Base-by-base conservation (phyloP, 1,140 invertebrate species). In the Drosophila kepulauana region DNA sequence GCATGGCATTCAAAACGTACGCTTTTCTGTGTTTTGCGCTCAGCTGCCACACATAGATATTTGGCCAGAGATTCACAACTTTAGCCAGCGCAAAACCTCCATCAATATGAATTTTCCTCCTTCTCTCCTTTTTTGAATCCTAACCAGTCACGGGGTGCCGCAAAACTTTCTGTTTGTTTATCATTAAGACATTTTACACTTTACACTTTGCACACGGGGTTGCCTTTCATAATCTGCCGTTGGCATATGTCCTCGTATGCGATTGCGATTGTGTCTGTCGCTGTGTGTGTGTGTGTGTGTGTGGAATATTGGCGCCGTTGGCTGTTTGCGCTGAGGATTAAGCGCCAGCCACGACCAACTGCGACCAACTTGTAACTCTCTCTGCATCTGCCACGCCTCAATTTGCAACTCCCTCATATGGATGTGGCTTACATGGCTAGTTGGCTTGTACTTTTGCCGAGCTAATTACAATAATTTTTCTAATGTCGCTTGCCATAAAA, bases 101-200 rank as follows among this genome's bases (percentile, higher is more conserved):
- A 70, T 78, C 80, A 82, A 78, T 82, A 68, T 38, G 57, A 52
- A 49, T 68, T 4, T 8, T 10, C 48, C 15, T 10, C n/a, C n/a
- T 46, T 11, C 15, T 45, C 43, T 11, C 28, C 58, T 25, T 3
- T 4, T 35, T 45, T 46, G 52, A 63, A 88, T 88, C 76, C 84
- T 78, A 88, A 80, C 84, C 84, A 79, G 48, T 30, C 54, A 64
- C 45, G 46, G 62, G 64, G 41, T 65, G 77, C 73, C 70, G 63
- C 76, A 88, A 88, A 45, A 79, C 87, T 88, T 88, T 88, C 84
- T 88, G 84, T 88, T 88, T 88, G 84, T 88, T 88, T 88, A 88
- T 88, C 84, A 88, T 88, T 88, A 88, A 88, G 84, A 88, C 84
- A 88, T 88, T 87, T 87, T 87, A 88, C 82, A 82, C 68, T 87